These are phyloP conservation scores for Colius striatus DNA, from an alignment of 2,113 vertebrate species.

Conservation along the genomic window DNA sequence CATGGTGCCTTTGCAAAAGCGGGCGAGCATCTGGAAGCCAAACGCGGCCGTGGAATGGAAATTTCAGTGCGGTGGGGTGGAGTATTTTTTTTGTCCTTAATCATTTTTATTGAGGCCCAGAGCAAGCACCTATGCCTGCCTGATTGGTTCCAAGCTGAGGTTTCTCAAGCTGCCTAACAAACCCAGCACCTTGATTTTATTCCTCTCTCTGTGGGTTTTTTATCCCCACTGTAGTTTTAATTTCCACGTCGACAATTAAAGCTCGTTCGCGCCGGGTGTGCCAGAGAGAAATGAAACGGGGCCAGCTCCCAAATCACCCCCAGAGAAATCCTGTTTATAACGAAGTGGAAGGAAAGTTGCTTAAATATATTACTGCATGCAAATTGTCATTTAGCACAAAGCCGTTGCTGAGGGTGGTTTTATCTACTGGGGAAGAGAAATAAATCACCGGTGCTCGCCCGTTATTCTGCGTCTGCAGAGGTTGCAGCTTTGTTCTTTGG, in stretches of 20 bases:
- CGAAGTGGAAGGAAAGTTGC: slow-evolving; percentile 20
- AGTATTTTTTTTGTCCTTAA: not conserved
- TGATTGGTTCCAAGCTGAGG: not conserved
- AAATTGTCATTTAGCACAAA: slow-evolving; percentile 21
- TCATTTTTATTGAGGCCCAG: not conserved
- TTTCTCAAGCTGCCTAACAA: not conserved
- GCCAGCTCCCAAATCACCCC: not conserved
- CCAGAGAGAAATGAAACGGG: not conserved
- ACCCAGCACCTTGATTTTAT: not conserved
- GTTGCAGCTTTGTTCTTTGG: slow-evolving; percentile 38
- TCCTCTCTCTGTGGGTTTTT: not conserved
- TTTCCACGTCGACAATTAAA: slow-evolving; percentile 5
- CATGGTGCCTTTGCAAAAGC: not conserved
- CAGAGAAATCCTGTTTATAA: slow-evolving; percentile 2
- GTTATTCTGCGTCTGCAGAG: not conserved
- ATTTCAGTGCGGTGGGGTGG: no score
- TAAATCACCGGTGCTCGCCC: not conserved
- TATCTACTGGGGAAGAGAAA: not conserved
- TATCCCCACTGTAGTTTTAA: not conserved
- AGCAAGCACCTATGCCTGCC: not conserved
- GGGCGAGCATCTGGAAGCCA: not conserved
- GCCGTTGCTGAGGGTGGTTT: not conserved
- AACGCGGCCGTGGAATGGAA: not conserved
- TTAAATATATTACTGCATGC: slow-evolving; percentile 4
- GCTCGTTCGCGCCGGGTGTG: not conserved